phyloP scores from a whole-genome alignment of 2,888 invertebrate species.

The Seira ritae region DNA sequence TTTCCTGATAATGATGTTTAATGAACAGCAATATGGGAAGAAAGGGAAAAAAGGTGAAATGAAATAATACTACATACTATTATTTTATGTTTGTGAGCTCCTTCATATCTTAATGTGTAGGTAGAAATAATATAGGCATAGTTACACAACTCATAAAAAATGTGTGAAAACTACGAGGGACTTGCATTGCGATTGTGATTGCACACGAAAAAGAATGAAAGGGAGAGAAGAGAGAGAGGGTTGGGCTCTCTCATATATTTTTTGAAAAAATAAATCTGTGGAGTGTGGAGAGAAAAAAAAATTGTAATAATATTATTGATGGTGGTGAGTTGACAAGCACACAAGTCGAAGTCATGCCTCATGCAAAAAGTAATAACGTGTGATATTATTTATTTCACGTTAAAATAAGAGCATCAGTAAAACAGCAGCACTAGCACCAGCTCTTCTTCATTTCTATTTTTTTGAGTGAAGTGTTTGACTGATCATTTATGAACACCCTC shows the following conservation, averaged over 20 bases:
- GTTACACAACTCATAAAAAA: too few species aligned
- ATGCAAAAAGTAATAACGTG: not conserved
- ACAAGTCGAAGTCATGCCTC: too few species aligned
- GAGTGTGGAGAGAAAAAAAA: not conserved
- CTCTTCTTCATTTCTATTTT: too few species aligned
- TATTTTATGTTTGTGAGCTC: not conserved
- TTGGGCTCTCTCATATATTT: too few species aligned
- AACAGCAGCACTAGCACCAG: too few species aligned
- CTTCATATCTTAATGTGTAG: conserved; percentile 22
- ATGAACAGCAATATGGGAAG: conserved; percentile 17
- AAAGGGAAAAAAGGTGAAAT: conserved; percentile 11
- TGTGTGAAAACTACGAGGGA: too few species aligned
- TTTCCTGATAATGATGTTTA: conserved; percentile 25
- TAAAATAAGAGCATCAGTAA: conserved; percentile 5
- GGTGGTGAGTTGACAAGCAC: conserved; percentile 15
- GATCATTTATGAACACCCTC: too few species aligned
- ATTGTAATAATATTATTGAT: not conserved
- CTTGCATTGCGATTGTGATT: too few species aligned
- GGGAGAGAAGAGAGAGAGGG: too few species aligned
- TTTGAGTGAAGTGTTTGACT: too few species aligned
- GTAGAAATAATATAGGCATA: not conserved
- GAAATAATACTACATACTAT: too few species aligned
- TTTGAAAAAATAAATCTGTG: not conserved
- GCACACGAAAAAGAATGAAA: too few species aligned
- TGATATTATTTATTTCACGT: not conserved